These are phyloP conservation scores for Serrognathus titanus DNA, from an alignment of 2,888 invertebrate species.

Conservation along the genomic window DNA sequence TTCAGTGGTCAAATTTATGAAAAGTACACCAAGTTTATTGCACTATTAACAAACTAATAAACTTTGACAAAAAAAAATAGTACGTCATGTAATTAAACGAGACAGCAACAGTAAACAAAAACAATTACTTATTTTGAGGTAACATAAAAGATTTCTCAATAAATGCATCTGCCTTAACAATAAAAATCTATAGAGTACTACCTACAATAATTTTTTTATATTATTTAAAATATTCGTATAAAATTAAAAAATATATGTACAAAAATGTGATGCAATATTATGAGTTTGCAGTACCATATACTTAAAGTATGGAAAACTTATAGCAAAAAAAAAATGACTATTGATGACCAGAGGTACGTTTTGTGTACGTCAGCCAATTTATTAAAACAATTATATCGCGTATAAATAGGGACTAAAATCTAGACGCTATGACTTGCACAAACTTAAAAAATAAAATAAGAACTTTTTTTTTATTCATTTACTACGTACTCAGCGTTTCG, in stretches of 20 bases:
- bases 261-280: constrained; percentile 31
- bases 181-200: constrained; percentile 26
- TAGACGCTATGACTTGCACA: constrained; percentile 24
- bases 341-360: constrained; percentile 25
- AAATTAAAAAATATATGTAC: constrained; percentile 35
- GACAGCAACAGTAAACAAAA: constrained; percentile 32
- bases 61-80: constrained; percentile 10
- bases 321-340: constrained; percentile 24
- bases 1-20: no score
- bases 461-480: constrained; percentile 21
- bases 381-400: neutral
- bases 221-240: constrained; percentile 27
- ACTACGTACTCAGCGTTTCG: constrained; percentile 22
- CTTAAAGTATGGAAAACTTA: constrained; percentile 19
- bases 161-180: constrained; percentile 36
- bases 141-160: constrained; percentile 33
- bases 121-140: constrained; percentile 34
- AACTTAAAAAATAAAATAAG: constrained; percentile 18
- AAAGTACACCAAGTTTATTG: constrained; percentile 1
- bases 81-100: constrained; percentile 7
- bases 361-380: neutral
- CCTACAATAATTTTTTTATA: constrained; percentile 20
- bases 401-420: neutral
- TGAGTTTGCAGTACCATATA: constrained; percentile 11
- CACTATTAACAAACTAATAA: constrained; percentile 15